Percentiles rank a stretch among this genome's conserved stretches.
These are phyloP conservation scores for Chrysaora quinquecirrha DNA, from an alignment of 30 jellyfish, hydroid and myxozoan species.

Conservation along the genomic window DNA sequence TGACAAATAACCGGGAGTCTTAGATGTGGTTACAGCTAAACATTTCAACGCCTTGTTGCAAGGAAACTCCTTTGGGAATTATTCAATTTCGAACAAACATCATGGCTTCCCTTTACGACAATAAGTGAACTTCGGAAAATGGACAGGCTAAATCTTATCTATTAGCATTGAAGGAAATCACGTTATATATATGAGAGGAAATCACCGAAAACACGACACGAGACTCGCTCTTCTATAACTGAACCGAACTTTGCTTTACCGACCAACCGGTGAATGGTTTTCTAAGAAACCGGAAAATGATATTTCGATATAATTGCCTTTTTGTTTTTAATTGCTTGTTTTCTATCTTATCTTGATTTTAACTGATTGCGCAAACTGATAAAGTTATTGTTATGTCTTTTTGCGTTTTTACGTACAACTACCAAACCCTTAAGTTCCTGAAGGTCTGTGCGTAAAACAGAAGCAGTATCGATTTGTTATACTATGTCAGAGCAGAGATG, in stretches of 20 bases:
- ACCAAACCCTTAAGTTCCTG: no score
- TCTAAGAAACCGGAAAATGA: conserved; percentile 27
- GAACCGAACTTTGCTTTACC: conserved; percentile 41
- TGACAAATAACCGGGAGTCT: neutral
- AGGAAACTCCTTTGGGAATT: conserved; percentile 47
- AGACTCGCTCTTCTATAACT: conserved; percentile 21
- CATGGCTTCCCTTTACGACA: conserved; percentile 49
- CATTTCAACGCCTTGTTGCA: conserved; percentile 23
- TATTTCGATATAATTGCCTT: conserved; percentile 8
- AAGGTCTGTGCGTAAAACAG: no score
- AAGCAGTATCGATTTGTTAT: no score
- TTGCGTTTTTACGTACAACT: neutral
- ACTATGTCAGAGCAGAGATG: no score
- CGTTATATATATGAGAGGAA: conserved; percentile 62
- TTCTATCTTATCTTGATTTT: neutral
- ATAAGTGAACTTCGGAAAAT: conserved; percentile 35
- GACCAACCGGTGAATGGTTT: conserved; percentile 38
- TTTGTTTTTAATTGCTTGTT: neutral
- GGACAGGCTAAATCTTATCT: conserved; percentile 25
- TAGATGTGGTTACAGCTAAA: conserved; percentile 43
- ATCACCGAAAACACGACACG: conserved; percentile 58
- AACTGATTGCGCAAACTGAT: neutral
- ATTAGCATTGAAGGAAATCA: conserved; percentile 62
- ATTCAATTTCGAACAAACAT: conserved; percentile 16
- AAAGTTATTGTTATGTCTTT: neutral